Evolutionary conservation across 2,113 vertebrate genomes (phyloP).

Genomic region (Sinosuthora webbiana): DNA sequence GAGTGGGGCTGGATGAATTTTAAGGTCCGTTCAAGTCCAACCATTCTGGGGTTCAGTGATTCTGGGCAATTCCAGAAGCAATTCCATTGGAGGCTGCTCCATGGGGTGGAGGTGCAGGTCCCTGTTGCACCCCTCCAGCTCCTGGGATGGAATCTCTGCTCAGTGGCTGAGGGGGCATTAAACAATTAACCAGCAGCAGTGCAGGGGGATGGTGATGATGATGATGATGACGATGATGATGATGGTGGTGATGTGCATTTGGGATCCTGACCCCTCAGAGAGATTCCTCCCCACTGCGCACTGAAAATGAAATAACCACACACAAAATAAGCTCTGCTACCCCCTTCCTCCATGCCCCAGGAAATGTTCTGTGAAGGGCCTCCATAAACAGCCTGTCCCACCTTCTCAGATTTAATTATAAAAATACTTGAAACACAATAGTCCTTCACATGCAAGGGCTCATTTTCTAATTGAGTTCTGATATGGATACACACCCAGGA

Average conservation of each 20-base stretch:
- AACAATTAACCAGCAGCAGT: not conserved
- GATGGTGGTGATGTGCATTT: accelerated
- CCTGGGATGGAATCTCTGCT: not conserved
- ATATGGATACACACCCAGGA: not conserved
- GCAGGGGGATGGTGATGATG: not conserved
- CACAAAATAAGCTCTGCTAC: not conserved
- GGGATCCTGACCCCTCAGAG: not conserved
- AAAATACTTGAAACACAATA: constrained; percentile 20
- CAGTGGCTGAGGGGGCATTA: accelerated
- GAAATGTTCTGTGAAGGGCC: not conserved
- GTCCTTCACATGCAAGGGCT: not conserved
- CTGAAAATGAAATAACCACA: not conserved
- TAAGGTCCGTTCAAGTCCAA: not conserved
- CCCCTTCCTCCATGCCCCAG: not conserved
- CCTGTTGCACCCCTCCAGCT: accelerated
- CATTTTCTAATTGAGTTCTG: constrained; percentile 33
- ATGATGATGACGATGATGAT: not conserved
- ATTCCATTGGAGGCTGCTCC: not conserved
- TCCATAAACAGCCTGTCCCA: not conserved
- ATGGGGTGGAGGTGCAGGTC: not conserved
- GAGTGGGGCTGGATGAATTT: accelerated
- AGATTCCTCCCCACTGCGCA: not conserved
- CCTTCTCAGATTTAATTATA: constrained; percentile 8
- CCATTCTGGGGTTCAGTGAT: not conserved
- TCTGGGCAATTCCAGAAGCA: not conserved